A percentile compares a stretch with the other conserved stretches of the same genome.
Evolutionary conservation across 2,888 invertebrate genomes (phyloP).

Genomic region (Eumacrocentrus americanus): DNA sequence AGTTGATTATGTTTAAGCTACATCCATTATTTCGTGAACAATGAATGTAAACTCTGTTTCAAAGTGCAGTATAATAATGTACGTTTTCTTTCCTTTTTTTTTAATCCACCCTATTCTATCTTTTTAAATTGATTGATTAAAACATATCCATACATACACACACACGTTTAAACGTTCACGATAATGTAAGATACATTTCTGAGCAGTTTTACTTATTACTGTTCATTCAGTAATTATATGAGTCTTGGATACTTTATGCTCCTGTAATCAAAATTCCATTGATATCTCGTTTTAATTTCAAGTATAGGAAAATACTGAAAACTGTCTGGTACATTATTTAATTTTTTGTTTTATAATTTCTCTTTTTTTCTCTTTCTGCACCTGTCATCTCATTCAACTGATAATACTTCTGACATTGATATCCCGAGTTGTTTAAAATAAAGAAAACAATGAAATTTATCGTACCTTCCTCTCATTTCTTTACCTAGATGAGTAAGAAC

Average conservation of each 20-base stretch:
- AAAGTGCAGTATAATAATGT: slow-evolving; percentile 32
- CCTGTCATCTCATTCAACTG: slow-evolving; percentile 1
- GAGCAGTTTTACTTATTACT: slow-evolving; percentile 35
- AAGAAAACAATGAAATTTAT: too few species aligned
- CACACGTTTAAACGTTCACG: slow-evolving; percentile 26
- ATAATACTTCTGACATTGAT: slow-evolving; percentile 34
- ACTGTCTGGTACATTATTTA: neutral
- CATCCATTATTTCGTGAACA: slow-evolving; percentile 42
- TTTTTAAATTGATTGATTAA: slow-evolving; percentile 2
- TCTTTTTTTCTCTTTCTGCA: slow-evolving; percentile 13
- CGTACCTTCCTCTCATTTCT: slow-evolving; percentile 16
- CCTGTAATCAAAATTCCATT: slow-evolving; percentile 24
- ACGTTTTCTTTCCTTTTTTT: slow-evolving; percentile 9
- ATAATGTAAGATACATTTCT: slow-evolving; percentile 35
- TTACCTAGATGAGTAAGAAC: slow-evolving; percentile 34
- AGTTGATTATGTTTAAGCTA: slow-evolving; percentile 45
- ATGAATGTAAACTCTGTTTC: slow-evolving; percentile 44
- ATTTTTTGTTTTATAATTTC: neutral
- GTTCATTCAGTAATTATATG: slow-evolving; percentile 25
- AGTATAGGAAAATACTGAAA: slow-evolving; percentile 39
- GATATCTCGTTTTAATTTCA: slow-evolving; percentile 24
- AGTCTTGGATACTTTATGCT: slow-evolving; percentile 30
- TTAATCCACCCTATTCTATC: slow-evolving; percentile 3
- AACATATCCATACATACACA: slow-evolving; percentile 21
- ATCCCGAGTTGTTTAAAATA: slow-evolving; percentile 34